A percentile compares a stretch with the other conserved stretches of the same genome.
Evolutionary conservation across 2,888 invertebrate species (phyloP).

Genomic region (Eutolmus rufibarbis): DNA sequence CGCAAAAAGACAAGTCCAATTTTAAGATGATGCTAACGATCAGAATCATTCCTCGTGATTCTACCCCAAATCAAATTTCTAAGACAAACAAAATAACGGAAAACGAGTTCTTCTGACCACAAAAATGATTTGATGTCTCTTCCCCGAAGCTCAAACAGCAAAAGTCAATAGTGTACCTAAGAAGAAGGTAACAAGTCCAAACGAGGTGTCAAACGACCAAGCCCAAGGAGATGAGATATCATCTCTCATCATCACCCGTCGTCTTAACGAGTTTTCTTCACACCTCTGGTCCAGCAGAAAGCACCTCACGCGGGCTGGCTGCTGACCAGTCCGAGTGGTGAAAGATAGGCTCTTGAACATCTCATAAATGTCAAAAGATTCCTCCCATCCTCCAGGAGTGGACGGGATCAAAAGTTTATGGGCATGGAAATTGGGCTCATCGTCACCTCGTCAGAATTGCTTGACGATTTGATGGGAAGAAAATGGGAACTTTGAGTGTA

Average conservation of each 20-base stretch:
- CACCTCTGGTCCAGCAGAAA: background rate
- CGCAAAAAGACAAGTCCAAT: background rate
- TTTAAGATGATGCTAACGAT: background rate
- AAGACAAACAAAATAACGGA: background rate
- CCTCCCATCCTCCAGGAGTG: background rate
- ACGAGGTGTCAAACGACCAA: background rate
- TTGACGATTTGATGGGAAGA: background rate
- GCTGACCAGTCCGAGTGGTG: background rate
- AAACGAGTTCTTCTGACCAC: background rate
- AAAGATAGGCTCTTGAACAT: background rate
- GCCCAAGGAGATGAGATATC: background rate
- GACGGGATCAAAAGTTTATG: constrained; percentile 13
- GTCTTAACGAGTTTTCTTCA: constrained; percentile 4
- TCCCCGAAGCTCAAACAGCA: background rate
- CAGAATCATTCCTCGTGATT: background rate
- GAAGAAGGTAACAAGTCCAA: background rate
- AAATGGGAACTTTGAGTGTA: background rate
- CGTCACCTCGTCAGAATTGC: background rate
- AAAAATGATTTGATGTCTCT: background rate
- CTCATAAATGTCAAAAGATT: constrained; percentile 19
- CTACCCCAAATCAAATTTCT: background rate
- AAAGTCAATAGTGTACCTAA: background rate
- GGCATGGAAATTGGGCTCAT: constrained; percentile 20
- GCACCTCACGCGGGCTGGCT: background rate
- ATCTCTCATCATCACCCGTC: constrained; percentile 3